Base-by-base conservation (phyloP, 2,888 invertebrate genomes). In the Noctua janthe region DNA sequence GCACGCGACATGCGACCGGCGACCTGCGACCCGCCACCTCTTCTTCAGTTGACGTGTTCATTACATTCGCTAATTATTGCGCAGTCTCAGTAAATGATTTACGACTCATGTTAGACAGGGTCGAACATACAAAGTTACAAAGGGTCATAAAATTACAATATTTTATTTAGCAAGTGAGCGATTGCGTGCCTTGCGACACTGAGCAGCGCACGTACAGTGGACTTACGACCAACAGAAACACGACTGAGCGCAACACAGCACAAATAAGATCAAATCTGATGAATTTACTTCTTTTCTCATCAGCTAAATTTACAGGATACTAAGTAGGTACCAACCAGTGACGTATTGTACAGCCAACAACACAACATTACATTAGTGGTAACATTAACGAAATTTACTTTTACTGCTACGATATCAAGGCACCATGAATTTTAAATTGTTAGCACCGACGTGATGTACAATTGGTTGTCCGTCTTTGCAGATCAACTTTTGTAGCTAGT, bases 1-100 rank as follows among this genome's bases (percentile, higher is more conserved):
- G 51, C 64, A 62, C 43, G 54, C 64, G 59, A 39, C 78, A 56
- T 62, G 66, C 76, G 49, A 77, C 86, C 83, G 5, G 69, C 51
- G 59, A 77, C 84, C 75, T 49, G 43, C 49, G 78, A 83, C 83
- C 86, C 51, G 66, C 49, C 74, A 62, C 69, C 71, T 47, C 83
- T 23, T 13, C 73, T 39, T 17, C 66, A 23, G 56, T 66, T 64
- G 69, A 56, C 78, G 88, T 72, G 78, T 76, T 85, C 82, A 78
- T 78, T 78, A 70, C 69, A 80, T 71, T 87, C 85, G 74, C 82
- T 87, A 88, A 86, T 85, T 85, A 76, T 86, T 86, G 88, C 82
- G 82, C 43, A 74, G 78, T 76, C 66, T 35, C 66, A 73, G 75
- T 64, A 73, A 72, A 76, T 82, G 59, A 88, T 82, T 88, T 69